Percentiles rank a stretch among this genome's conserved stretches.
Conservation (phyloP, 2,888 invertebrate species). For the Caenorhabditis sp. region DNA sequence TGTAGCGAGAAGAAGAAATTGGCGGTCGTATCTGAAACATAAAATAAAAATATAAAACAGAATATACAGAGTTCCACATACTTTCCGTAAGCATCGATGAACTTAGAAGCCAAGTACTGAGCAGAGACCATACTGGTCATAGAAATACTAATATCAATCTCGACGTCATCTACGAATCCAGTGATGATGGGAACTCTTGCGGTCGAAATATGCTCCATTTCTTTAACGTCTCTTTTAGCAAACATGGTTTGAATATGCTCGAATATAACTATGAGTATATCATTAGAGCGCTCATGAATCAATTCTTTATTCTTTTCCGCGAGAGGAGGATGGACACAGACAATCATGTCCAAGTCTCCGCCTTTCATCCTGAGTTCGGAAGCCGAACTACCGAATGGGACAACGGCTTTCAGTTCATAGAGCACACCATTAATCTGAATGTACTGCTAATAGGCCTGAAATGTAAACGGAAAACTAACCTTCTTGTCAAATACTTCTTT, state of each 20-base stretch:
- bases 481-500: constrained; percentile 6
- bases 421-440: neutral
- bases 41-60: neutral
- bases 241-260: constrained; percentile 9
- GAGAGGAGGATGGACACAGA: constrained; percentile 22
- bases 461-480: neutral
- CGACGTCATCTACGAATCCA: constrained; percentile 14
- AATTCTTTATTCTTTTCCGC: neutral
- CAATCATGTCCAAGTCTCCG: constrained; percentile 26
- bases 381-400: constrained; percentile 39
- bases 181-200: constrained; percentile 36
- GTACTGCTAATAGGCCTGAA: too few species aligned
- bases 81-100: constrained; percentile 24
- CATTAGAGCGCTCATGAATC: neutral
- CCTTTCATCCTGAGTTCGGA: constrained; percentile 28
- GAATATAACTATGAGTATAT: constrained; percentile 3
- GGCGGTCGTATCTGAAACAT: constrained; percentile 20
- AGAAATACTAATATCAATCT: constrained; percentile 25
- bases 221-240: neutral
- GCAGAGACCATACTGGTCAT: constrained; percentile 2
- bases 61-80: neutral
- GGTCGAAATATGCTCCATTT: constrained; percentile 4
- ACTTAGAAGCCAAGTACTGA: constrained; percentile 23
- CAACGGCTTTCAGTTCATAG: constrained; percentile 23
- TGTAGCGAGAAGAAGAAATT: constrained; percentile 11